phyloP scores from a whole-genome alignment of 2,113 vertebrate genomes.

The Myiagra hebetior region DNA sequence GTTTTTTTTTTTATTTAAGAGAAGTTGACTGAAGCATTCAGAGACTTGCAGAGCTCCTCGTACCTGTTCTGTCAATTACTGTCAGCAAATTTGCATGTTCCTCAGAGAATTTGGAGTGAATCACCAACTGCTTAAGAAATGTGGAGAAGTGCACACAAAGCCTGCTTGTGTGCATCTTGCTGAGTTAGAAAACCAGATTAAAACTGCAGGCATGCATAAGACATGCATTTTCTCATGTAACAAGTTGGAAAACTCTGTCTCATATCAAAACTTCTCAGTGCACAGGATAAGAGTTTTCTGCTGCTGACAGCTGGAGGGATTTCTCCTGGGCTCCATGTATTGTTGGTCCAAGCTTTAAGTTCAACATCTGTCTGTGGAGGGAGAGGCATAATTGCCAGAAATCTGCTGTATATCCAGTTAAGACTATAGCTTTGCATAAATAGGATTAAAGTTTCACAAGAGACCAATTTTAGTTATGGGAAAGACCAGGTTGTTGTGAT shows the following conservation, averaged over 20 bases:
- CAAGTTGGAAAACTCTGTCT: neutral
- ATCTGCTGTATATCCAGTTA: neutral
- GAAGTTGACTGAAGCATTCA: neutral
- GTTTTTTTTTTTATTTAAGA: neutral
- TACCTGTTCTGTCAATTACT: neutral
- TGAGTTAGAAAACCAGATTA: neutral
- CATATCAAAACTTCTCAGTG: neutral
- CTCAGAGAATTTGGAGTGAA: neutral
- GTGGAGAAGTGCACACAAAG: neutral
- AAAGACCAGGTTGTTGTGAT: neutral
- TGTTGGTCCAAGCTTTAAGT: neutral
- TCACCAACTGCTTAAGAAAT: neutral
- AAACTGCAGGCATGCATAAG: neutral
- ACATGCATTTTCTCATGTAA: neutral
- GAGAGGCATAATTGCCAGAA: neutral
- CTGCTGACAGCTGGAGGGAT: neutral
- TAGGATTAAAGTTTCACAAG: neutral
- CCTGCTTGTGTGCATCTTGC: too few relatives aligned
- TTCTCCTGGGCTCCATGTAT: neutral
- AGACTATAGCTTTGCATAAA: neutral
- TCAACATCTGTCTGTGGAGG: neutral
- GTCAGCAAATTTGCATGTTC: neutral
- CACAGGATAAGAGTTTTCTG: neutral
- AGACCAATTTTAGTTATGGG: neutral
- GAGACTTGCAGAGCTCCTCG: neutral